A percentile compares a stretch with the other conserved stretches of the same genome.
phyloP scores from a whole-genome alignment of 2,888 invertebrate species.

The Tinea trinotella region DNA sequence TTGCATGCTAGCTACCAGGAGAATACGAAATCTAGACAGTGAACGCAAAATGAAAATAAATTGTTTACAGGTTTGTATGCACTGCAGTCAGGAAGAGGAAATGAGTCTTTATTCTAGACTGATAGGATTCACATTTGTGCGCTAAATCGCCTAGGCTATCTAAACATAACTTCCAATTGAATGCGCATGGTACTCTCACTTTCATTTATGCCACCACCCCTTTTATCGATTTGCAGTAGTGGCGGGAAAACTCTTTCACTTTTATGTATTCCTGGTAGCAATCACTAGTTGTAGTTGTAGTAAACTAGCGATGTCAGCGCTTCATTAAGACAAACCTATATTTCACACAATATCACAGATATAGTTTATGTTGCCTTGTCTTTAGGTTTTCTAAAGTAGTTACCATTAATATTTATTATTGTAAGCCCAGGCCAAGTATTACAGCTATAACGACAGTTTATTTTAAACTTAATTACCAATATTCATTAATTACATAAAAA shows the following conservation, averaged over 20 bases:
- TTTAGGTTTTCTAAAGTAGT: too few relatives aligned
- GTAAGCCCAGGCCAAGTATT: too few relatives aligned
- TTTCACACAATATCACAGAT: too few relatives aligned
- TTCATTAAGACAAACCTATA: neutral
- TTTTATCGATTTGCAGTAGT: conserved; percentile 3
- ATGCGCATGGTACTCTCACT: conserved; percentile 16
- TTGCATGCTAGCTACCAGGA: conserved; percentile 11
- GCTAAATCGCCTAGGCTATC: neutral
- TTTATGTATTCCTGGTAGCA: neutral
- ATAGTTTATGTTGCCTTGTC: too few relatives aligned
- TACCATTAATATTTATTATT: too few relatives aligned
- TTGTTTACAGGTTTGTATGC: neutral
- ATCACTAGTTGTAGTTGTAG: conserved; percentile 7
- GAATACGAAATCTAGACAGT: neutral
- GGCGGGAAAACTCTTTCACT: neutral
- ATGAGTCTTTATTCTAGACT: neutral
- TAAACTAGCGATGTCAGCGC: neutral
- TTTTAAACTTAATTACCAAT: conserved; percentile 22
- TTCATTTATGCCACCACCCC: conserved; percentile 6
- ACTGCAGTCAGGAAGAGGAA: conserved; percentile 2
- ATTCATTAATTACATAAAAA: conserved; percentile 22
- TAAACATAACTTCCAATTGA: neutral
- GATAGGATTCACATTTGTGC: conserved; percentile 1
- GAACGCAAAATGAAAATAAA: neutral
- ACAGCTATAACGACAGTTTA: neutral